Percentiles rank a stretch among this genome's conserved stretches.
Evolutionary conservation across 1,140 invertebrate species (phyloP).

Genomic region (Aphelinus atriplicis): DNA sequence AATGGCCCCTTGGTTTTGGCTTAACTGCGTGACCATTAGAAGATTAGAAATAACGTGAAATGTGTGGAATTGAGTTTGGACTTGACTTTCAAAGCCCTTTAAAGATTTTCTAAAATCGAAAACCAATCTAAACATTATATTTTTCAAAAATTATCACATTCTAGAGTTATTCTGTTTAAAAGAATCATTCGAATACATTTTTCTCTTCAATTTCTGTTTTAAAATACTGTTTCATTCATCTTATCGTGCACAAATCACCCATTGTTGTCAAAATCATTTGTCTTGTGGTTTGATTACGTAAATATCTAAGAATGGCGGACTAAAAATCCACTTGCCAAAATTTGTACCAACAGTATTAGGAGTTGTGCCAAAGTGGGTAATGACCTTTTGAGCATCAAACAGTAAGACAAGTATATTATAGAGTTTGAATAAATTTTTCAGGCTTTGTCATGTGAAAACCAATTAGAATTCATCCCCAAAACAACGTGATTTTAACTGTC

Average conservation of each 20-base stretch:
- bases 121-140: not conserved
- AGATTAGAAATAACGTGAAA: not conserved
- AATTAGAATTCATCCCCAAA: conserved; percentile 12
- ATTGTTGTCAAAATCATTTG: conserved; percentile 24
- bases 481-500: not conserved
- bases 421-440: conserved; percentile 3
- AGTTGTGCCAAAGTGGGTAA: conserved; percentile 31
- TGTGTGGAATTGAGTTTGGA: conserved; percentile 30
- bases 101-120: conserved; percentile 31
- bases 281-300: conserved; percentile 7
- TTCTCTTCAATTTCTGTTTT: not conserved
- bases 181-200: not conserved
- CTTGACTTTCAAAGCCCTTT: not conserved
- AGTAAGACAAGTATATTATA: no score
- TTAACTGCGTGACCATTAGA: conserved; percentile 17
- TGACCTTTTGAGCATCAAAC: not conserved
- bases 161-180: not conserved
- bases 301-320: conserved; percentile 3
- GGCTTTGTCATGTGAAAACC: not conserved
- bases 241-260: not conserved
- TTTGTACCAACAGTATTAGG: conserved; percentile 16
- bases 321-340: conserved; percentile 23
- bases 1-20: conserved; percentile 38
- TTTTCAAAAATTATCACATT: not conserved
- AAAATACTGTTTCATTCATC: conserved; percentile 3